Base-by-base conservation (phyloP, 2,888 invertebrate genomes). In the Thyatira batis region DNA sequence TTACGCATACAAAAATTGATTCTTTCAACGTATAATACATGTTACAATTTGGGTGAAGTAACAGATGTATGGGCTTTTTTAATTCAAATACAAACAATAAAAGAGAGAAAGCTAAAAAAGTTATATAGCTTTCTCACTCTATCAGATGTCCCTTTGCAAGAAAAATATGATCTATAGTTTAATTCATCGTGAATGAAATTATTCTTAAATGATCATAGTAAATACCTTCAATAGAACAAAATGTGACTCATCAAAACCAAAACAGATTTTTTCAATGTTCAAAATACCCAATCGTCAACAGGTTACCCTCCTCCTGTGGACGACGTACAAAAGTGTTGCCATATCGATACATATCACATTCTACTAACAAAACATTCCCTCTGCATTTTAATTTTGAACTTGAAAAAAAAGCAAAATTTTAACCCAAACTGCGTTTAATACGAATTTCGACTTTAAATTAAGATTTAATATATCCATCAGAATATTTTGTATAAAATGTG, bases 321-420 rank as follows among this genome's bases (percentile, higher is more conserved):
- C 58, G 67, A 67, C 67, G 82, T 85, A 84, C 84, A 84, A 84
- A 76, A 69, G 62, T 76, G 81, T 83, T 85, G 89, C 90, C 89
- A 90, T 89, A 89, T 78, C 72, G 58, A 75, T 67, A 90, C 89
- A 89, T 89, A 89, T 88, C 88, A 87, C 73, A 81, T 73, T 77
- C 67, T 80, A 83, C 80, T 83, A 80, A 87, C 84, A n/a, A 21
- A 6, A 65, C 68, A 89, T 89, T 89, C 89, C 90, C 80, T 61
- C 57, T 67, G 69, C 65, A 71, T 69, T 74, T 69, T 57, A 55
- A 60, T 55, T 54, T 39, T 39, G 39, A 39, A 57, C 57, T 33
- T 52, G 54, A 17, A 39, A 33, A 30, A 30, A 55, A 65, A 54
- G 60, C 55, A 45, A 59, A 51, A 73, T 53, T 68, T 58, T 51